These are phyloP conservation scores for Cherax quadricarinatus DNA, from an alignment of 1,140 invertebrate species.

Conservation along the genomic window DNA sequence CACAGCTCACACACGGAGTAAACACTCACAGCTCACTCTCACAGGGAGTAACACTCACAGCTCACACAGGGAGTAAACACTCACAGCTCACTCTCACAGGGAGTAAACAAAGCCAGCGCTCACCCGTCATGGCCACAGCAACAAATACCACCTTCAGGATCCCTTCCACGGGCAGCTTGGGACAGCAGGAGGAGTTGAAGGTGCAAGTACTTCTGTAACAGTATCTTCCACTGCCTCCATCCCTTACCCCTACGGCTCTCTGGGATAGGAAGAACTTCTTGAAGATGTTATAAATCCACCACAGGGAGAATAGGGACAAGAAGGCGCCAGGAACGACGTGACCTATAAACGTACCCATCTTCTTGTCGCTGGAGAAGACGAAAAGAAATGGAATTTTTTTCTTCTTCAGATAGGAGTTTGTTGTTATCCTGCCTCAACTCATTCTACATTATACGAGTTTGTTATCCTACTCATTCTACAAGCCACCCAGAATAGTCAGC, in stretches of 20 bases:
- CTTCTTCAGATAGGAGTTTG: no score
- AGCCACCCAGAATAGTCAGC: no score
- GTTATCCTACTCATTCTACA: no score
- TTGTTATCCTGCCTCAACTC: no score
- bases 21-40: no score
- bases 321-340: slow-evolving; percentile 79
- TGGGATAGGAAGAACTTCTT: slow-evolving; percentile 18
- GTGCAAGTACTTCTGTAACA: slow-evolving; percentile 37
- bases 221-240: not conserved
- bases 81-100: no score
- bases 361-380: not conserved
- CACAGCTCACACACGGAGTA: no score
- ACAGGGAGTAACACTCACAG: no score
- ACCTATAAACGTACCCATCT: slow-evolving; percentile 63
- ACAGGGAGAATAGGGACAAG: slow-evolving; percentile 77
- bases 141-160: slow-evolving; percentile 12
- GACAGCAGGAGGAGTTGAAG: slow-evolving; percentile 22
- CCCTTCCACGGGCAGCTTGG: slow-evolving; percentile 16
- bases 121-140: slow-evolving; percentile 35
- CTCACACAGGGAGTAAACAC: no score
- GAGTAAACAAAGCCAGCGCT: not conserved
- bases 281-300: slow-evolving; percentile 77
- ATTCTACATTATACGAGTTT: no score
- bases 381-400: not conserved
- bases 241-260: not conserved